Evolutionary conservation across 2,888 invertebrate species (phyloP), one percentile per base, ranked within the genome.

Genomic region (Megastigmus dorsalis): DNA sequence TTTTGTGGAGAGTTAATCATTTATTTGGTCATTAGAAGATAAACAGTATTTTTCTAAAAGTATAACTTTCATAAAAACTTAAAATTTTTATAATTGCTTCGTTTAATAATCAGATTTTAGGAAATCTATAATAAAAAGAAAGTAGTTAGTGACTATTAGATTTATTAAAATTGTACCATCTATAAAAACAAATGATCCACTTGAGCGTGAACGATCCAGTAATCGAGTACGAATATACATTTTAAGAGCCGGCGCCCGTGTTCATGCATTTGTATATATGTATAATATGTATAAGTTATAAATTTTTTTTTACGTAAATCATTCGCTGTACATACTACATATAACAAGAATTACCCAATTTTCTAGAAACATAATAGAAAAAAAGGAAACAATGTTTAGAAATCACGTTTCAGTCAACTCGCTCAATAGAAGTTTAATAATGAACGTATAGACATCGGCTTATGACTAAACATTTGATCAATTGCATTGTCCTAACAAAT

Each of bases 151-250:
- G 60, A 55, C 55, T 74, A 67, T 67, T 45, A 10, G 23, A 63
- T 74, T 74, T 68, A 74, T 74, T 74, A 74, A 74, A 74, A 68
- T 74, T 68, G 48, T 63, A 73, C 54, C 57, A 67, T 63, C 52
- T 67, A 63, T 68, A 62, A 68, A 72, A 55, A 68, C 62, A 74
- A 74, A 68, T 33, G 54, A 23, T 52, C 43, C 43, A 43, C 43
- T 50, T 33, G 3, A 50, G 23, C n/a, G 45, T 50, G 41, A 41
- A 63, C 52, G 6, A 63, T 63, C 23, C 28, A 36, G 23, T 67
- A 67, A 66, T 45, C 26, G 33, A 41, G 5, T 52, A 57, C 38
- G 63, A 63, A 71, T 62, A 62, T 63, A 71, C 63, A 71, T 63
- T 20, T 28, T 6, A 13, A 26, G 18, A 18, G 38, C 41, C 9